Evolutionary conservation across 53 echinoderm and acorn worm genomes (phyloP), one percentile per base, ranked within the genome.

Genomic region (Luidia sarsii): DNA sequence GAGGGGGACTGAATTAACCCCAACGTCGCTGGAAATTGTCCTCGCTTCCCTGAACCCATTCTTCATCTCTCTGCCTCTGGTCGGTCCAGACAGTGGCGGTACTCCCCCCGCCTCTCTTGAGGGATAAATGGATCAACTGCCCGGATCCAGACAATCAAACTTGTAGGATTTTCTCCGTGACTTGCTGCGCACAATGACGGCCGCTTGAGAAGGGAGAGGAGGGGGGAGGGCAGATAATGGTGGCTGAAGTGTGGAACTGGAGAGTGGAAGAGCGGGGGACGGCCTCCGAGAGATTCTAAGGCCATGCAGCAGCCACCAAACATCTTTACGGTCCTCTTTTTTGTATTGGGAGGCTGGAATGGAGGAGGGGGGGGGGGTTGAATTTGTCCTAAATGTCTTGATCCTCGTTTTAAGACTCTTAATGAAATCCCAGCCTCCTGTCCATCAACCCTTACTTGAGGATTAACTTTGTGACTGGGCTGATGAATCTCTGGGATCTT

Each of bases 151-250:
- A 22, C 52, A 71, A 72, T 36, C 22, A 57, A 55, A 72, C 24
- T 54, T 36, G 33, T 15, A 38, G 72, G 55, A 72, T 54, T 70
- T 50, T 70, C 49, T 51, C 72, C 72, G 50, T 51, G 34, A 71
- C 51, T 50, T 71, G 37, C 50, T 33, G 21, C 34, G 34, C 36
- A 71, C 52, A 46, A 72, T 55, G 71, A 33, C 35, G 20, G 16
- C 3, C 9, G 39, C 22, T 13, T 52, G 2, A n/a, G 30, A 4
- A 16, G 30, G 70, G 6, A 54, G 20, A 27, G 21, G 10, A 33
- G 33, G 8, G 10, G 33, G 37, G n/a, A n/a, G n/a, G n/a, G n/a
- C n/a, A n/a, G n/a, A 72, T 55, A 53, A 33, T 34, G 20, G 16
- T 3, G 21, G 39, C 22, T 13, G 33, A 2, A n/a, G 30, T 0